A percentile compares a stretch with the other conserved stretches of the same genome.
These are phyloP conservation scores for Rotaria socialis DNA, from an alignment of 2,888 invertebrate genomes.

Conservation along the genomic window DNA sequence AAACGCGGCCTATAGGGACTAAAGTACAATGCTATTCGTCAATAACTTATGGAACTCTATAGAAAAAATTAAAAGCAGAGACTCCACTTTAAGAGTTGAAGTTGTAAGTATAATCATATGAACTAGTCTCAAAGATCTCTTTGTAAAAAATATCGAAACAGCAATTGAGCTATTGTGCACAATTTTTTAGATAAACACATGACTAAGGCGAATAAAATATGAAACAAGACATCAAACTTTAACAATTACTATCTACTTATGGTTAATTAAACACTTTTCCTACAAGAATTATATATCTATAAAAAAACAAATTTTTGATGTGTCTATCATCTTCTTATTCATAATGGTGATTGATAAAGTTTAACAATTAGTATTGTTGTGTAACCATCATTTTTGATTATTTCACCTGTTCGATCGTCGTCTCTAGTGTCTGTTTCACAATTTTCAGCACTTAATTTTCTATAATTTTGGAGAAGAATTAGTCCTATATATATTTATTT, in stretches of 20 bases:
- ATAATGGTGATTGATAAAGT: not conserved
- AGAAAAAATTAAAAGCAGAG: no score
- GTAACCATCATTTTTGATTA: not conserved
- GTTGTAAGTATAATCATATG: no score
- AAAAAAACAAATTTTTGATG: no score
- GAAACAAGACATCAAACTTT: not conserved
- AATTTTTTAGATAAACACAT: no score
- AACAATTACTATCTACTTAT: not conserved
- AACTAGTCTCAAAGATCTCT: no score
- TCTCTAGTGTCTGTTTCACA: not conserved
- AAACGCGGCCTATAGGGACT: no score
- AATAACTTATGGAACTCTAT: no score
- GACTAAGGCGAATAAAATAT: not conserved
- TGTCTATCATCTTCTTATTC: not conserved
- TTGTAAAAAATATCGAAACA: no score
- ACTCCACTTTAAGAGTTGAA: no score
- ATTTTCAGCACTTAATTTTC: not conserved
- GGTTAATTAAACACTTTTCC: not conserved
- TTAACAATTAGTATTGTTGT: not conserved
- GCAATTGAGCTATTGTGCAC: no score
- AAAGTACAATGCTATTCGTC: no score
- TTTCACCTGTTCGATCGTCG: not conserved
- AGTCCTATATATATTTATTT: not conserved
- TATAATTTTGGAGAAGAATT: not conserved
- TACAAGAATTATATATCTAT: no score